Base-by-base conservation (phyloP, 2,888 invertebrate genomes). In the Lithophane leautieri region DNA sequence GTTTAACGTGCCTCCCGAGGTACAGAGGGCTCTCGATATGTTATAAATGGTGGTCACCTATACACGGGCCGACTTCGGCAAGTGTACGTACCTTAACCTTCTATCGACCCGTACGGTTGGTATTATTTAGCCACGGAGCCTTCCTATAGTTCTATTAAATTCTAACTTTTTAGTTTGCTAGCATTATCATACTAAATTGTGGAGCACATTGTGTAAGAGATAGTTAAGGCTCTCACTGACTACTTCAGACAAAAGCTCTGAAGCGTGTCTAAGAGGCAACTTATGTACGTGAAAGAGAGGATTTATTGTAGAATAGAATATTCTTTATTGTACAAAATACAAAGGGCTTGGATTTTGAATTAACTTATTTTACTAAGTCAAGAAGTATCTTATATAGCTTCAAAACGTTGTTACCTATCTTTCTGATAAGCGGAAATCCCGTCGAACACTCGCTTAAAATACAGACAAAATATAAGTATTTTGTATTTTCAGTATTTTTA, bases 201-300 rank as follows among this genome's bases (percentile, higher is more conserved):
- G 34, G 1, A 54, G 12, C 4, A 7, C 16, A 50, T 11, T 50
- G 11, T 50, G 50, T 16, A 16, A 47, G 19, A 34, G 14, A 63
- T 7, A 16, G 34, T 54, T 56, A 25, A 34, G 40, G 12, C 40
- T 56, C 47, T 34, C 34, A 9, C 6, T 40, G 54, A 12, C 40
- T 58, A n/a, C 40, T 76, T 60, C 79, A 50, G 58, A 60, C 42
- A 58, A 60, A 79, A 70, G 34, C 58, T 70, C 19, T 22, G n/a
- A 1, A 62, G 28, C 12, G 56, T 14, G n/a, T 9, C 28, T 28
- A 44, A 34, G 11, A 54, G 28, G 19, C 28, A 6, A 25, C 28
- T 50, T 58, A 50, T 12, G 28, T 25, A 73, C 56, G 16, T 40
- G 16, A 22, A 25, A 44, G 34, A 34, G 52, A 44, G 2, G 25